Conservation (phyloP, 37 sponge, comb jelly and placozoan genomes). For the Aplysina aerophoba region DNA sequence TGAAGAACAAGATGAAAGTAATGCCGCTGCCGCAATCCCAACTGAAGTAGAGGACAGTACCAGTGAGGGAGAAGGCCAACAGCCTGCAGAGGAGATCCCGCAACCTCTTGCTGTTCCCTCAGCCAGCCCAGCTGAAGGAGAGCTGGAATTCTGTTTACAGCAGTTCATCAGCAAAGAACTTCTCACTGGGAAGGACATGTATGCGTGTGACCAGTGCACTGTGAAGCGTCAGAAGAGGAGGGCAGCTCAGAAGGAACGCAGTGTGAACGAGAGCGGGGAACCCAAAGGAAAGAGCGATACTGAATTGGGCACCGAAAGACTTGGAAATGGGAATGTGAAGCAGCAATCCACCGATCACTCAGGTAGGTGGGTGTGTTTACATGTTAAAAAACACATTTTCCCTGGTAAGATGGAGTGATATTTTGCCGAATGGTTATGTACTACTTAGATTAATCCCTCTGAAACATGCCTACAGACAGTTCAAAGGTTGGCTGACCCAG, state of each 20-base stretch:
- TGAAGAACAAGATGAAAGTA: too few relatives aligned
- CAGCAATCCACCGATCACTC: too few relatives aligned
- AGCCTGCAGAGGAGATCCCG: background rate
- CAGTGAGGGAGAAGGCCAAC: background rate
- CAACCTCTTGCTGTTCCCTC: background rate
- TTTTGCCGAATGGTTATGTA: too few relatives aligned
- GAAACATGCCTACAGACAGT: too few relatives aligned
- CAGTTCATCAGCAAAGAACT: constrained; percentile 69
- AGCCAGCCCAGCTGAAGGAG: background rate
- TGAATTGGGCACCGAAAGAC: background rate
- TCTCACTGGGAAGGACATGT: constrained; percentile 77
- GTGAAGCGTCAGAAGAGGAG: background rate
- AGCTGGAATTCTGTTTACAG: constrained; percentile 58
- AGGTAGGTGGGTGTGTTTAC: too few relatives aligned
- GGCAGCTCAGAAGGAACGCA: background rate
- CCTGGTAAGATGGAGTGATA: too few relatives aligned
- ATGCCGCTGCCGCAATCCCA: too few relatives aligned
- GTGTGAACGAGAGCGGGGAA: constrained; percentile 9
- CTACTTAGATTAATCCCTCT: too few relatives aligned
- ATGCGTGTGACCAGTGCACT: constrained; percentile 79
- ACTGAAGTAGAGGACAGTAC: background rate
- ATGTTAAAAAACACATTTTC: too few relatives aligned
- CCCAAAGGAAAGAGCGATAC: background rate
- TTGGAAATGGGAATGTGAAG: background rate
- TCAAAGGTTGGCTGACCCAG: too few relatives aligned